A percentile compares a stretch with the other conserved stretches of the same genome.
Conservation (phyloP, 2,113 vertebrate genomes). For the Tachysurus vachellii region DNA sequence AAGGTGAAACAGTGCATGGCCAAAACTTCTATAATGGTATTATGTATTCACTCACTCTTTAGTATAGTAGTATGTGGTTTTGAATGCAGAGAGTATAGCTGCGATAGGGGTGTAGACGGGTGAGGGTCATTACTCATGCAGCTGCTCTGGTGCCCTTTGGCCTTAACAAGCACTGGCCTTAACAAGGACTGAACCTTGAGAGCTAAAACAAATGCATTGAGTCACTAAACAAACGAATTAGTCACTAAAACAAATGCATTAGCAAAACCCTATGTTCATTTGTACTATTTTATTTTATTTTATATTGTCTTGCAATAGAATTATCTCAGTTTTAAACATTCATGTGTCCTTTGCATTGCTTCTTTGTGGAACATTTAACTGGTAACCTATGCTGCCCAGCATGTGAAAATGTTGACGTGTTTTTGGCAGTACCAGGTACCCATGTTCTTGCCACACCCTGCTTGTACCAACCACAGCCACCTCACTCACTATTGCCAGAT, state of each 20-base stretch:
- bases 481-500: conserved; percentile 19
- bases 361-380: background rate
- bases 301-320: background rate
- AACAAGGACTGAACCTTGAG: conserved; percentile 4
- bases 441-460: conserved; percentile 26
- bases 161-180: conserved; percentile 31
- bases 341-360: background rate
- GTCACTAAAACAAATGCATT: conserved; percentile 1
- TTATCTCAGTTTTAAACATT: background rate
- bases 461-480: conserved; percentile 13
- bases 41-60: background rate
- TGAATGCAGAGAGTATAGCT: background rate
- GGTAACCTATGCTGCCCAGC: background rate
- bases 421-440: background rate
- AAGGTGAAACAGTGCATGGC: background rate
- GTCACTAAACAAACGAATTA: too few species aligned
- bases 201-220: conserved; percentile 11
- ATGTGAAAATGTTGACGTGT: background rate
- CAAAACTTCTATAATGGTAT: background rate
- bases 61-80: background rate
- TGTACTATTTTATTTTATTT: background rate
- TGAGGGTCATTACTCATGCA: conserved; percentile 22
- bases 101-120: background rate
- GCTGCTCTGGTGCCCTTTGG: conserved; percentile 40
- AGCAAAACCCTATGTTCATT: background rate